These are phyloP conservation scores for Anthonomus grandis DNA, from an alignment of 1,140 invertebrate genomes.

Conservation along the genomic window DNA sequence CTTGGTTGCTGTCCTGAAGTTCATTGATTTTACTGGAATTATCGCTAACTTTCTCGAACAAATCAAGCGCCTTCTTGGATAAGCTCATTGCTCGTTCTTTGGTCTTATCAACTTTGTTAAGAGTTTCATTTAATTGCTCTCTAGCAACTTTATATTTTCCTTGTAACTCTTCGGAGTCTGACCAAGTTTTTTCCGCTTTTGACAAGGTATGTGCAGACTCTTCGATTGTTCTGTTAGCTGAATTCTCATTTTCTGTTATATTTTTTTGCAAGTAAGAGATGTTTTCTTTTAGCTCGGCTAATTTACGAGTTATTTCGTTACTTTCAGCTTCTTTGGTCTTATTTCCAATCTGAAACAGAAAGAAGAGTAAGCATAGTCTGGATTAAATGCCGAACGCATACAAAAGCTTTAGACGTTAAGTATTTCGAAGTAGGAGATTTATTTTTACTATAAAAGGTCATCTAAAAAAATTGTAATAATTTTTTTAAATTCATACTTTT, in stretches of 20 bases:
- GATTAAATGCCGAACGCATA: too few relatives aligned
- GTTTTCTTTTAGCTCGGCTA: constrained; percentile 38
- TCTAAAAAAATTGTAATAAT: too few relatives aligned
- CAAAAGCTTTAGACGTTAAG: too few relatives aligned
- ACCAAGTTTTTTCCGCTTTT: constrained; percentile 35
- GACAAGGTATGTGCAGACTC: constrained; percentile 40
- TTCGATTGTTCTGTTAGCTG: constrained; percentile 39
- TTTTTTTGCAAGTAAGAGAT: constrained; percentile 41
- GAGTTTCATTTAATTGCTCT: constrained; percentile 31
- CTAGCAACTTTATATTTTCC: constrained; percentile 36
- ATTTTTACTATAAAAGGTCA: too few relatives aligned
- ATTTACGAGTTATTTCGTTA: constrained; percentile 34
- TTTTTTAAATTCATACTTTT: too few relatives aligned
- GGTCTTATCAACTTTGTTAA: constrained; percentile 39
- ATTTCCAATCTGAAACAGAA: constrained; percentile 37
- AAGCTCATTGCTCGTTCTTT: constrained; percentile 39
- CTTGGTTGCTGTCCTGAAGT: constrained; percentile 46
- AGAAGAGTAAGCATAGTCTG: too few relatives aligned
- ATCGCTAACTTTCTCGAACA: constrained; percentile 39
- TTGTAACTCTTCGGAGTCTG: constrained; percentile 35
- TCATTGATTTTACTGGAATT: constrained; percentile 40
- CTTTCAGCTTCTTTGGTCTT: constrained; percentile 38
- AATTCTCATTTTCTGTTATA: constrained; percentile 41
- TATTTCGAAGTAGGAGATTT: too few relatives aligned
- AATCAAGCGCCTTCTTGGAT: constrained; percentile 38